Percentiles rank a stretch among this genome's conserved stretches.
phyloP scores from a whole-genome alignment of 2,888 invertebrate species.

The Orchesellides sinensis region DNA sequence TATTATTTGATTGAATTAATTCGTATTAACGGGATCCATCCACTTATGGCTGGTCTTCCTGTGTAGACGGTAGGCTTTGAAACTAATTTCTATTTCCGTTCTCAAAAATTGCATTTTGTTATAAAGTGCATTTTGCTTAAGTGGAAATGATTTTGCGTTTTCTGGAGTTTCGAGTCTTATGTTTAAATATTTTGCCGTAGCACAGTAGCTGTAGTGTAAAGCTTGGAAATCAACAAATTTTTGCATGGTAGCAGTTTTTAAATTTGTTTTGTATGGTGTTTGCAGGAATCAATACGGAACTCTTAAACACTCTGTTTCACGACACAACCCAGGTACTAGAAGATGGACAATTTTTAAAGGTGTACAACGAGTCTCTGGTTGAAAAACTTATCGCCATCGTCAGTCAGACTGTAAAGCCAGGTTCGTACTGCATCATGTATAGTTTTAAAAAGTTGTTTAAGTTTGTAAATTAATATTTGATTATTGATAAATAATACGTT shows the following conservation, averaged over 20 bases:
- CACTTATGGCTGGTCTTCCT: constrained; percentile 52
- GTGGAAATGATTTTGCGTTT: constrained; percentile 41
- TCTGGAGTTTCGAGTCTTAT: too few species aligned
- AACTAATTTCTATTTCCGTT: constrained; percentile 18
- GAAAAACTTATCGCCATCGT: constrained; percentile 91
- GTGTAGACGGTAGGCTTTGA: constrained; percentile 69
- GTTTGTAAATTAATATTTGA: neutral
- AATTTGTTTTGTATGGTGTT: too few species aligned
- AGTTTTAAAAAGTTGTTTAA: neutral
- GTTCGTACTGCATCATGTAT: constrained; percentile 78
- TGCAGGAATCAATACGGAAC: constrained; percentile 90
- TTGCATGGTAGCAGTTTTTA: neutral
- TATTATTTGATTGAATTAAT: constrained; percentile 49
- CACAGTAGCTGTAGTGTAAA: neutral
- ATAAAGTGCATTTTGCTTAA: constrained; percentile 54
- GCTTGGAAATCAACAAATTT: neutral
- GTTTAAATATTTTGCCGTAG: neutral
- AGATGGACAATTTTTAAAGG: constrained; percentile 78
- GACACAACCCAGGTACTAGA: constrained; percentile 38
- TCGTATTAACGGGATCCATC: constrained; percentile 48
- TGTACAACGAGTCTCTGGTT: constrained; percentile 89
- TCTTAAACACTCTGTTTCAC: constrained; percentile 78
- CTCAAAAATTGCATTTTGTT: neutral
- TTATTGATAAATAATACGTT: neutral
- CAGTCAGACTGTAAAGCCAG: constrained; percentile 89